These are phyloP conservation scores for Lysiphlebus fabarum DNA, from an alignment of 1,140 invertebrate genomes.

Conservation along the genomic window DNA sequence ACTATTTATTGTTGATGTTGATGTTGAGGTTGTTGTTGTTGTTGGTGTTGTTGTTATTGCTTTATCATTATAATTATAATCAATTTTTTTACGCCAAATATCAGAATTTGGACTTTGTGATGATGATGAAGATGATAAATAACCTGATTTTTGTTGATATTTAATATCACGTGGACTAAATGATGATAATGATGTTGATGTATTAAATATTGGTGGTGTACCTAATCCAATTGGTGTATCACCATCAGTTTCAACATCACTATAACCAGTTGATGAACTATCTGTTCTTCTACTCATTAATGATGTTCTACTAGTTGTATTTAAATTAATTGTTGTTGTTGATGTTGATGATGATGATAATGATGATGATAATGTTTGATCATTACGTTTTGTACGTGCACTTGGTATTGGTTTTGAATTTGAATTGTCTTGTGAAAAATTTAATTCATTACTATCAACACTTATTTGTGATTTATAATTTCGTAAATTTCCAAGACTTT, in stretches of 20 bases:
- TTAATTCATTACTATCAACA: slow-evolving; percentile 50
- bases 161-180: slow-evolving; percentile 38
- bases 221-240: slow-evolving; percentile 49
- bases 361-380: slow-evolving; percentile 37
- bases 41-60: slow-evolving; percentile 44
- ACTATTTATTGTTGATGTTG: slow-evolving; percentile 34
- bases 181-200: slow-evolving; percentile 32
- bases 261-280: slow-evolving; percentile 51
- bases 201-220: slow-evolving; percentile 44
- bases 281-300: slow-evolving; percentile 45
- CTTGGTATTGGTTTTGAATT: slow-evolving; percentile 45
- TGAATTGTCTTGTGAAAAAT: slow-evolving; percentile 46
- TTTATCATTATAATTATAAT: slow-evolving; percentile 27
- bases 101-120: slow-evolving; percentile 45
- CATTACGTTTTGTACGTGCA: slow-evolving; percentile 44
- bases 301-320: slow-evolving; percentile 35
- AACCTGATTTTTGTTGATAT: slow-evolving; percentile 24
- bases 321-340: slow-evolving; percentile 35
- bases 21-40: slow-evolving; percentile 42
- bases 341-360: slow-evolving; percentile 28
- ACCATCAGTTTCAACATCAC: slow-evolving; percentile 57
- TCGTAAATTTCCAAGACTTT: slow-evolving; percentile 56
- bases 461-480: slow-evolving; percentile 54
- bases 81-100: slow-evolving; percentile 38
- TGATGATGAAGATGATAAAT: slow-evolving; percentile 25